These are phyloP conservation scores for Callosobruchus maculatus DNA, from an alignment of 2,888 invertebrate genomes.

Conservation along the genomic window DNA sequence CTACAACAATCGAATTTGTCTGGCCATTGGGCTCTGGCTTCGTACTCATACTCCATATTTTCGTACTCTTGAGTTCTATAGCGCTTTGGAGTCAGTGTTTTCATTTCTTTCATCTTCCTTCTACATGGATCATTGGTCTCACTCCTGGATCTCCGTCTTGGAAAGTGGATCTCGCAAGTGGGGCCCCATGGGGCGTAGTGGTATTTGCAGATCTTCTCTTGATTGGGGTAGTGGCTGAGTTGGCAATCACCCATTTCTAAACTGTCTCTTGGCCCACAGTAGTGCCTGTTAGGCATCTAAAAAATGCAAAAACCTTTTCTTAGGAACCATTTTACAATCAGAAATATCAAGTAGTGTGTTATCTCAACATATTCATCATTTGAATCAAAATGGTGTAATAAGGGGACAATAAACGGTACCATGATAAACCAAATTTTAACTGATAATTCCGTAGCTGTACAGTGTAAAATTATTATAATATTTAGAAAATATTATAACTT, in stretches of 20 bases:
- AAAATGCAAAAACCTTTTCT: not conserved
- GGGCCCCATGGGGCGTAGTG: conserved; percentile 45
- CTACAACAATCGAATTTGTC: conserved; percentile 36
- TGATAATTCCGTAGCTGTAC: not conserved
- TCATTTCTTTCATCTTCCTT: conserved; percentile 44
- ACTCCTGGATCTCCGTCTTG: conserved; percentile 42
- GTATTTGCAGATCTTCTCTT: conserved; percentile 40
- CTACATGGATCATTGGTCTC: conserved; percentile 41
- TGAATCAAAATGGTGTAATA: conserved; percentile 9
- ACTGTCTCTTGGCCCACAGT: conserved; percentile 8
- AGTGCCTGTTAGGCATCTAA: conserved; percentile 12
- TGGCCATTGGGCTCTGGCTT: conserved; percentile 33
- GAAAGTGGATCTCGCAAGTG: conserved; percentile 44
- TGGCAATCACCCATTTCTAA: conserved; percentile 1
- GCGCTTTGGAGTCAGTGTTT: conserved; percentile 39
- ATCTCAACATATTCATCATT: not conserved
- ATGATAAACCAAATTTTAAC: not conserved
- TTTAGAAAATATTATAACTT: not conserved
- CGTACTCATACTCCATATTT: conserved; percentile 44
- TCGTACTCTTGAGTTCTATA: conserved; percentile 41
- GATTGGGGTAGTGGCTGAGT: conserved; percentile 27
- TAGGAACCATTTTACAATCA: not conserved
- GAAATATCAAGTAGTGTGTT: not conserved
- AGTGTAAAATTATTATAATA: not conserved
- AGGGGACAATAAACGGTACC: conserved; percentile 4